Percentiles rank a stretch among this genome's conserved stretches.
Conservation (phyloP, 2,797 vertebrate species). For the Helicolenus hilgendorfi region DNA sequence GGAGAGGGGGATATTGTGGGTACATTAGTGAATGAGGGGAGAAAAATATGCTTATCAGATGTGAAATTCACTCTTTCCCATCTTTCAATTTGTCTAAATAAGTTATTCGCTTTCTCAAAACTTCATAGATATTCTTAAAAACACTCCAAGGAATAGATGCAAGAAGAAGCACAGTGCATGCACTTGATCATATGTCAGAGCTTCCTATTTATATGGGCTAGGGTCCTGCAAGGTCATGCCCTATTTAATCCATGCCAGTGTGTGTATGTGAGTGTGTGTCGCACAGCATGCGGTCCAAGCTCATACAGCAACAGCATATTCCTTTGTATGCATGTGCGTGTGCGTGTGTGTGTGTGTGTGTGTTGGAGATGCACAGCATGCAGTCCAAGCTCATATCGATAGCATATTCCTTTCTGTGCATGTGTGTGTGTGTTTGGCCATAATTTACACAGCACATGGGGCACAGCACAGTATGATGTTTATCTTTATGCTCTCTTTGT, state of each 20-base stretch:
- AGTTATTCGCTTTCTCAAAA: conserved; percentile 13
- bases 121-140: not conserved
- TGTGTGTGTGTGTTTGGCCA: not conserved
- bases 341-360: not conserved
- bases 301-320: conserved; percentile 23
- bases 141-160: not conserved
- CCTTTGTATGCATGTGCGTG: not conserved
- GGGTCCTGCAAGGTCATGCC: conserved; percentile 66
- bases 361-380: conserved; percentile 11
- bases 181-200: not conserved
- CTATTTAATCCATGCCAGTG: conserved; percentile 49
- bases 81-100: conserved; percentile 17
- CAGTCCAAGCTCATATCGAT: conserved; percentile 34
- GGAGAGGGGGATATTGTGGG: conserved; percentile 26
- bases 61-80: conserved; percentile 9
- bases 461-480: conserved; percentile 10
- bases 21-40: conserved; percentile 57
- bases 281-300: conserved; percentile 10
- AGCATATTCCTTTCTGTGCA: conserved; percentile 16
- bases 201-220: conserved; percentile 30
- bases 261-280: conserved; percentile 3
- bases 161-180: not conserved
- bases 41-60: conserved; percentile 47
- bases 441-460: conserved; percentile 9
- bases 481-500: conserved; percentile 3